A percentile compares a stretch with the other conserved stretches of the same genome.
phyloP scores from a whole-genome alignment of 2,113 vertebrate species.

The Odontophorus gujanensis region DNA sequence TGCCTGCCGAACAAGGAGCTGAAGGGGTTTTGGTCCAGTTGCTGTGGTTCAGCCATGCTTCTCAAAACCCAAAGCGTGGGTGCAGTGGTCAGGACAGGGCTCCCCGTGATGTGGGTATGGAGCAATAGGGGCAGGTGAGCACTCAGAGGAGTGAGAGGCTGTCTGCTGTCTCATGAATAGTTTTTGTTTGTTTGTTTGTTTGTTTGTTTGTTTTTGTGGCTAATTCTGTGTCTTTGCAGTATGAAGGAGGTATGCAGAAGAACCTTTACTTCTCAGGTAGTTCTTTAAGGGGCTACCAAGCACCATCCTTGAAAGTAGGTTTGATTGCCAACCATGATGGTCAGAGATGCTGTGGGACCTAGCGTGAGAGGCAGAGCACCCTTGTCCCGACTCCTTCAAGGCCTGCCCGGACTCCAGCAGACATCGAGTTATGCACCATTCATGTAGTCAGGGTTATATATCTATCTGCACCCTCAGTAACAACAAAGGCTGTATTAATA shows the following conservation, averaged over 20 bases:
- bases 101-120: background rate
- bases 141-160: background rate
- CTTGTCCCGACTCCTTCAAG: background rate
- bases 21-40: background rate
- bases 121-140: background rate
- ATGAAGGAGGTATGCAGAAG: background rate
- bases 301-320: background rate
- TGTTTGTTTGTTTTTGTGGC: background rate
- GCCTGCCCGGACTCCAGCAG: background rate
- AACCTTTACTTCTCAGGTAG: background rate
- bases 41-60: background rate
- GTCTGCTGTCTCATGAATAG: background rate
- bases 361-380: background rate
- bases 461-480: background rate
- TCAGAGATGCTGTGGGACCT: background rate
- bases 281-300: background rate
- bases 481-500: background rate
- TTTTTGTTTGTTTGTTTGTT: too few species aligned
- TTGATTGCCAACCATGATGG: background rate
- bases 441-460: background rate
- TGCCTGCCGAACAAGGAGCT: background rate
- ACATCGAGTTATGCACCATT: background rate
- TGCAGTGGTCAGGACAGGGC: rapidly evolving
- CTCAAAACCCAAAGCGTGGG: background rate
- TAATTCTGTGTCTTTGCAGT: background rate